Percentiles rank a stretch among this genome's conserved stretches.
Evolutionary conservation across 2,888 invertebrate genomes (phyloP).

Genomic region (Reticulitermes lucifugus): DNA sequence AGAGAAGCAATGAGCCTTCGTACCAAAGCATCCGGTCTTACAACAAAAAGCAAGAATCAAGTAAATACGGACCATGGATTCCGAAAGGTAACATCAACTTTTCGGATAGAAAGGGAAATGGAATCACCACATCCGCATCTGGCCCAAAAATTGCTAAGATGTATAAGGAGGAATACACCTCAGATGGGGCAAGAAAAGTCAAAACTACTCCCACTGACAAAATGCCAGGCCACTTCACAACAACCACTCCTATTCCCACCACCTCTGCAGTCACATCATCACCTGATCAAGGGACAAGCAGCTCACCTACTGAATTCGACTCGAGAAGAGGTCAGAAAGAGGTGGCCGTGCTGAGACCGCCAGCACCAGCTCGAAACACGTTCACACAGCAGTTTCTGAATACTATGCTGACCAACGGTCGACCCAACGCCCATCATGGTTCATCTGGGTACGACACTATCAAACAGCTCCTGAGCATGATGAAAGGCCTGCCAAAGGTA

Average conservation of each 20-base stretch:
- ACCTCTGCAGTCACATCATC: slow-evolving; percentile 37
- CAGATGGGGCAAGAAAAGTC: slow-evolving; percentile 59
- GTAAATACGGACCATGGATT: slow-evolving; percentile 53
- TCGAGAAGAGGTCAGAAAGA: slow-evolving; percentile 71
- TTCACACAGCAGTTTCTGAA: slow-evolving; percentile 69
- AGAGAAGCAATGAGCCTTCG: neutral
- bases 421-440: neutral
- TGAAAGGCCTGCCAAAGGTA: slow-evolving; percentile 69
- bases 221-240: slow-evolving; percentile 53
- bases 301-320: slow-evolving; percentile 55
- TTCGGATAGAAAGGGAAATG: slow-evolving; percentile 54
- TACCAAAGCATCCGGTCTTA: slow-evolving; percentile 8
- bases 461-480: slow-evolving; percentile 69
- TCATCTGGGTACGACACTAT: slow-evolving; percentile 70
- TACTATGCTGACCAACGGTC: slow-evolving; percentile 60
- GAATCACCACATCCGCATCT: slow-evolving; percentile 31
- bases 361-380: slow-evolving; percentile 67
- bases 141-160: neutral
- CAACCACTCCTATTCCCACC: slow-evolving; percentile 27
- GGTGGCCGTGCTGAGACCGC: slow-evolving; percentile 72
- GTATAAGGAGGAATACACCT: neutral
- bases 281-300: slow-evolving; percentile 46
- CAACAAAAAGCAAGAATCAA: slow-evolving; percentile 54
- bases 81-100: slow-evolving; percentile 54
- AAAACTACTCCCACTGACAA: slow-evolving; percentile 61